phyloP scores from a whole-genome alignment of 2,888 invertebrate genomes.

The Cotesia congregata region DNA sequence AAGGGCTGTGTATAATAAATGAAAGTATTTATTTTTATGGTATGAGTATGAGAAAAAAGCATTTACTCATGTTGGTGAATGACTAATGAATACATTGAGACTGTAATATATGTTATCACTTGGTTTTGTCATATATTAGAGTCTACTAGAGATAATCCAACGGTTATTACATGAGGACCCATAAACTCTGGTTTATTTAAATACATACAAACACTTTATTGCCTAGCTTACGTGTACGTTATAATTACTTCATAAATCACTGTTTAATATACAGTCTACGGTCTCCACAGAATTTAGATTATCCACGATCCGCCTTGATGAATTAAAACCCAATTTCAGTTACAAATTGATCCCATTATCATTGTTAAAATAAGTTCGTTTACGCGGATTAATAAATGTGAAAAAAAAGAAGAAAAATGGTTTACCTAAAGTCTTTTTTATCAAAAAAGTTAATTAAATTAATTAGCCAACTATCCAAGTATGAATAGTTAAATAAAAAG shows the following conservation, averaged over 20 bases:
- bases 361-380: neutral
- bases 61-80: neutral
- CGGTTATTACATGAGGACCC: constrained; percentile 7
- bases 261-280: neutral
- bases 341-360: neutral
- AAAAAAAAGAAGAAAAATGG: too few relatives aligned
- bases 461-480: too few relatives aligned
- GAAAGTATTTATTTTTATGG: too few relatives aligned
- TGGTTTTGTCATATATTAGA: neutral
- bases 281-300: neutral
- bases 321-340: neutral
- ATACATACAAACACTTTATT: constrained; percentile 1
- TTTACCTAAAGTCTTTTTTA: too few relatives aligned
- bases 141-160: constrained; percentile 18
- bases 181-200: neutral
- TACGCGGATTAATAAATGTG: neutral
- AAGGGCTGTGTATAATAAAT: too few relatives aligned
- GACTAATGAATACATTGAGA: neutral
- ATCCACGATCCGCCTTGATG: neutral
- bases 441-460: too few relatives aligned
- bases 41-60: neutral
- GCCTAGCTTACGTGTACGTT: neutral
- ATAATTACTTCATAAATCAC: constrained; percentile 1
- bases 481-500: too few relatives aligned
- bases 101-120: neutral